These are phyloP conservation scores for Aporophyla nigra DNA, from an alignment of 2,888 invertebrate species.

Conservation along the genomic window DNA sequence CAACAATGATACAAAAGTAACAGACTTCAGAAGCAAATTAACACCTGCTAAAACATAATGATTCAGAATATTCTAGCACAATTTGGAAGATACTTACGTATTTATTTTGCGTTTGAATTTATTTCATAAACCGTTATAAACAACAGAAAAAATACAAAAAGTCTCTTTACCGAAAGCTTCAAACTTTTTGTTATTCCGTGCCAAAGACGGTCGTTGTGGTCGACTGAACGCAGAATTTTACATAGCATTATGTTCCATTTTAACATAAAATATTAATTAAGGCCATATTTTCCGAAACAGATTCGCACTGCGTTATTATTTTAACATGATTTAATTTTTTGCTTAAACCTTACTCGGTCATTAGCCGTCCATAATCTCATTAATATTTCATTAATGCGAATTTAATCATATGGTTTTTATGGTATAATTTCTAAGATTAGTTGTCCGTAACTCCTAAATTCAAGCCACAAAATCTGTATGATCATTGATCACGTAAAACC, in stretches of 20 bases:
- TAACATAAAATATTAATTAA: slow-evolving; percentile 56
- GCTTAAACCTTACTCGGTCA: not conserved
- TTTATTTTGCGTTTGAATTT: slow-evolving; percentile 43
- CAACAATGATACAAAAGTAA: slow-evolving; percentile 46
- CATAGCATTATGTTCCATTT: slow-evolving; percentile 46
- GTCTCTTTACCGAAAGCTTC: slow-evolving; percentile 40
- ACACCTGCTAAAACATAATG: slow-evolving; percentile 24
- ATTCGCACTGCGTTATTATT: slow-evolving; percentile 32
- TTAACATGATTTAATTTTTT: slow-evolving; percentile 25
- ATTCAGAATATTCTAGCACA: slow-evolving; percentile 41
- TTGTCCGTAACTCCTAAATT: too few species aligned
- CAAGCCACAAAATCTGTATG: slow-evolving; percentile 63
- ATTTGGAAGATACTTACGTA: slow-evolving; percentile 29
- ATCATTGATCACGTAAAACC: slow-evolving; percentile 73
- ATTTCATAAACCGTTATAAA: slow-evolving; percentile 33
- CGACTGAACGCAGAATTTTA: slow-evolving; percentile 53
- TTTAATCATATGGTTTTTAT: slow-evolving; percentile 2
- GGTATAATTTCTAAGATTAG: too few species aligned
- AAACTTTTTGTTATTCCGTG: slow-evolving; percentile 58
- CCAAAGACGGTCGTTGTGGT: slow-evolving; percentile 55
- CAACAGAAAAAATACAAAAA: slow-evolving; percentile 32
- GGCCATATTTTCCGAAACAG: slow-evolving; percentile 27
- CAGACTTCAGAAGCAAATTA: slow-evolving; percentile 45
- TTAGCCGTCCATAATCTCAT: not conserved
- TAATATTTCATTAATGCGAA: not conserved